phyloP scores from a whole-genome alignment of 2,888 invertebrate species.

The Leucoma salicis region DNA sequence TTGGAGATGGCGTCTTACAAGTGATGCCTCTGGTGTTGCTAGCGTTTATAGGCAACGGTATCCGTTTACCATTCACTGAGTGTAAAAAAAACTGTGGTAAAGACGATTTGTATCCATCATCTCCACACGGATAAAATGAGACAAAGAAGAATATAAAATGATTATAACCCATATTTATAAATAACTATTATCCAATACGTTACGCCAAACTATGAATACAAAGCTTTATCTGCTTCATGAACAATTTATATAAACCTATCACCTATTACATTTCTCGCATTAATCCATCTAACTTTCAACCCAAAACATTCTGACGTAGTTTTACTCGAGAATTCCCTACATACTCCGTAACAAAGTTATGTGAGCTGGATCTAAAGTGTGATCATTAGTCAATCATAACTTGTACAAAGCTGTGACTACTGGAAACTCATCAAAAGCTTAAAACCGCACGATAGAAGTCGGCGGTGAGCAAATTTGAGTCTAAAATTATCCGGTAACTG shows the following conservation, averaged over 20 bases:
- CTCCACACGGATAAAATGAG: too few relatives aligned
- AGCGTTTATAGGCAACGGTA: too few relatives aligned
- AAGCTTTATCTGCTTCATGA: not conserved
- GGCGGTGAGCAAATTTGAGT: slow-evolving; percentile 3
- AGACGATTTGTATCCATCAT: too few relatives aligned
- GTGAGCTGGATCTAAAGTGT: slow-evolving; percentile 7
- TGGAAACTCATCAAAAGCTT: slow-evolving; percentile 11
- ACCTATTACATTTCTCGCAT: not conserved
- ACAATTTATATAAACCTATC: not conserved
- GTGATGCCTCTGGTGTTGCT: too few relatives aligned
- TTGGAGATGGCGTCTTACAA: too few relatives aligned
- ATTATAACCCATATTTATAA: too few relatives aligned
- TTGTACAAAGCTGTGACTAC: slow-evolving; percentile 12
- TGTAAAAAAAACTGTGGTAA: too few relatives aligned
- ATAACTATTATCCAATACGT: too few relatives aligned
- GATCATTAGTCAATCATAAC: slow-evolving; percentile 23
- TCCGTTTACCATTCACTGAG: too few relatives aligned
- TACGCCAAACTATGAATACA: too few relatives aligned
- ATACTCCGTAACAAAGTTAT: slow-evolving; percentile 16
- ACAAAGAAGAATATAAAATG: too few relatives aligned
- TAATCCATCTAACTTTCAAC: not conserved
- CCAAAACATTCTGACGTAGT: slow-evolving; percentile 1
- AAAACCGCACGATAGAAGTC: slow-evolving; percentile 5
- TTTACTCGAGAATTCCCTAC: slow-evolving; percentile 1
- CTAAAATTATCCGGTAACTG: slow-evolving; percentile 1